A percentile compares a stretch with the other conserved stretches of the same genome.
phyloP scores from a whole-genome alignment of 2,888 invertebrate species.

The Nymphalis c-album region DNA sequence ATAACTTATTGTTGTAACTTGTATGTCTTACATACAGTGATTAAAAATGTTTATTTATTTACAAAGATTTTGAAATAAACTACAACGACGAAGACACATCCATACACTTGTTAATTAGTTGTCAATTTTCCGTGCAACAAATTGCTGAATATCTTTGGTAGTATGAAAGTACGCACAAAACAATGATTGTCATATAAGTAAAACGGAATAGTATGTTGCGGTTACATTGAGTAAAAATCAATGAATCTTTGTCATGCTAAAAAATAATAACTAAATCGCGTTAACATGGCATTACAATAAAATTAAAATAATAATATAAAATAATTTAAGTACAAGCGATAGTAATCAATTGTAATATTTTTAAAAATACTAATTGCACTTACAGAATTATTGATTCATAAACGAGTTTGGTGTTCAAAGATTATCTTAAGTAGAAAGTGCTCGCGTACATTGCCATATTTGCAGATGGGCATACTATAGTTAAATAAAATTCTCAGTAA shows the following conservation, averaged over 20 bases:
- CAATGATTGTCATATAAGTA: conserved; percentile 7
- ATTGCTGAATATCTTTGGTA: conserved; percentile 37
- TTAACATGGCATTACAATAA: conserved; percentile 28
- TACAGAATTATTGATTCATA: conserved; percentile 43
- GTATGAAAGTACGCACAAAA: conserved; percentile 20
- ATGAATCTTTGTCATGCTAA: conserved; percentile 24
- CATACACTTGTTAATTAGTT: conserved; percentile 30
- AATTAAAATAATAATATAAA: conserved; percentile 14
- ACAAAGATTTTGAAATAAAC: conserved; percentile 24
- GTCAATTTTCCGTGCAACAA: conserved; percentile 28
- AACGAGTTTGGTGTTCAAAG: conserved; percentile 44
- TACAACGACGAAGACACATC: conserved; percentile 17
- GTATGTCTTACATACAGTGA: conserved; percentile 28
- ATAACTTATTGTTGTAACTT: conserved; percentile 4
- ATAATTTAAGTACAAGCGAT: conserved; percentile 57
- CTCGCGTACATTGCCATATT: conserved; percentile 71
- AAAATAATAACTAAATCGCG: conserved; percentile 16
- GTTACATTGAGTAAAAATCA: conserved; percentile 15
- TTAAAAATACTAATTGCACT: conserved; percentile 38
- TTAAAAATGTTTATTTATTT: conserved; percentile 31
- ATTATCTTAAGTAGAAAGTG: conserved; percentile 52
- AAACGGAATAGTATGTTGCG: conserved; percentile 6
- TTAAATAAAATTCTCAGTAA: conserved; percentile 81
- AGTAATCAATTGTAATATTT: conserved; percentile 41
- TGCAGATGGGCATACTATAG: conserved; percentile 77